These are phyloP conservation scores for Dendropsophus ebraccatus DNA, from an alignment of 2,113 vertebrate species.

Conservation along the genomic window DNA sequence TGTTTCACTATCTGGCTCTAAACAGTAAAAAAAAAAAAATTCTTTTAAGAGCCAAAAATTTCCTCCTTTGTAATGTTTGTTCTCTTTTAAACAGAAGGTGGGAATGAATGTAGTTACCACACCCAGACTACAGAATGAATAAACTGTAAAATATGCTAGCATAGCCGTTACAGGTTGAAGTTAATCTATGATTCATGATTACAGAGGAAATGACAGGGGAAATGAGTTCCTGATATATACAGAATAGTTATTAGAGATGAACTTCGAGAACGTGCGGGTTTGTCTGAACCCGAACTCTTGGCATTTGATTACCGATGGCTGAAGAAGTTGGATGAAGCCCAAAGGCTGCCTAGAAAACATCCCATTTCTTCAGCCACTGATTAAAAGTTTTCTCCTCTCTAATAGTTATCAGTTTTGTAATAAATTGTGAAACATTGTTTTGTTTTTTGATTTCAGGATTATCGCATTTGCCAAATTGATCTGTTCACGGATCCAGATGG, in stretches of 20 bases:
- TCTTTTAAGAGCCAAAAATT: too few relatives aligned
- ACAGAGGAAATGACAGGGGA: neutral
- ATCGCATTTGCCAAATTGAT: conserved; percentile 85
- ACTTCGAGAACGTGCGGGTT: neutral
- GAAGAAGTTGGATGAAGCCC: too few relatives aligned
- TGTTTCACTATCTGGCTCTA: too few relatives aligned
- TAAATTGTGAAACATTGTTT: neutral
- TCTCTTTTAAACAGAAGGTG: neutral
- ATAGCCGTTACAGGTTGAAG: neutral
- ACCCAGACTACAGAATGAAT: neutral
- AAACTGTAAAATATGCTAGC: neutral
- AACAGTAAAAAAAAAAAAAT: too few relatives aligned
- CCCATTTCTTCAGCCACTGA: too few relatives aligned
- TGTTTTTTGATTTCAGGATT: conserved; percentile 79
- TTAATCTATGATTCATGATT: neutral
- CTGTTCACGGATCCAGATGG: conserved; percentile 89
- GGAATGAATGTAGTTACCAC: neutral
- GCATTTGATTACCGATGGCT: too few relatives aligned
- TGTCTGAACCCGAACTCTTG: too few relatives aligned
- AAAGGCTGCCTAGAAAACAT: too few relatives aligned
- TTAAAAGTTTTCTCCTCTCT: too few relatives aligned
- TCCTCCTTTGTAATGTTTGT: too few relatives aligned
- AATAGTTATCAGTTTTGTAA: neutral
- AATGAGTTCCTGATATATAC: too few relatives aligned
- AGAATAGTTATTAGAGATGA: neutral